phyloP scores from a whole-genome alignment of 2,113 vertebrate genomes.

The Struthio camelus region DNA sequence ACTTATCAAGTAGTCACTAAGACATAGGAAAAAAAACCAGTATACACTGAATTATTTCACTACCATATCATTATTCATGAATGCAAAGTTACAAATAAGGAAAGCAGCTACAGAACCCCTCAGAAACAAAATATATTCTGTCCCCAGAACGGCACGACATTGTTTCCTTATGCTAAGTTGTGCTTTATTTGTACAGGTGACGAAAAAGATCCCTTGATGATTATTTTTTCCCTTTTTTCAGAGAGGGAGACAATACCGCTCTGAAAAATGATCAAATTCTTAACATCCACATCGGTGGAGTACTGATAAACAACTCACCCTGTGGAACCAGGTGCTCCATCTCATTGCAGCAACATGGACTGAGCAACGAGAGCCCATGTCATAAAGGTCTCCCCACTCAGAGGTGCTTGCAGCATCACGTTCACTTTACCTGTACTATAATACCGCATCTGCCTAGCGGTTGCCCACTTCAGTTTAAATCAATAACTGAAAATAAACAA shows the following conservation, averaged over 20 bases:
- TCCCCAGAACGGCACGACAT: neutral
- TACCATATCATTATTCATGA: neutral
- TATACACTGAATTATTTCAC: neutral
- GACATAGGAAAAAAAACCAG: neutral
- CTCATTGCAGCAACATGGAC: neutral
- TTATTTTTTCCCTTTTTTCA: neutral
- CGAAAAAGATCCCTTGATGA: neutral
- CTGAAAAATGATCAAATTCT: neutral
- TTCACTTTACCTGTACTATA: neutral
- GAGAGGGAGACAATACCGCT: neutral
- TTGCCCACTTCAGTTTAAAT: neutral
- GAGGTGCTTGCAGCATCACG: neutral
- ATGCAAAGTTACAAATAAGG: neutral
- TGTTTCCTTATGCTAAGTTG: neutral
- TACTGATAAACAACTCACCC: rapidly evolving
- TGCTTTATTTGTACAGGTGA: neutral
- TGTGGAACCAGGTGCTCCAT: rapidly evolving
- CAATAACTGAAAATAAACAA: constrained; percentile 23
- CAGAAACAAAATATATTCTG: neutral
- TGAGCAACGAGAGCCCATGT: neutral
- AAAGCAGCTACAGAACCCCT: neutral
- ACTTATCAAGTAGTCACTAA: neutral
- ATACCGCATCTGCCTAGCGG: neutral
- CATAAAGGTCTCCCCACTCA: rapidly evolving
- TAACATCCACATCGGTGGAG: neutral